Evolutionary conservation across 1,140 invertebrate species (phyloP), one percentile per base, ranked within the genome.

Genomic region (Danaus plexippus): DNA sequence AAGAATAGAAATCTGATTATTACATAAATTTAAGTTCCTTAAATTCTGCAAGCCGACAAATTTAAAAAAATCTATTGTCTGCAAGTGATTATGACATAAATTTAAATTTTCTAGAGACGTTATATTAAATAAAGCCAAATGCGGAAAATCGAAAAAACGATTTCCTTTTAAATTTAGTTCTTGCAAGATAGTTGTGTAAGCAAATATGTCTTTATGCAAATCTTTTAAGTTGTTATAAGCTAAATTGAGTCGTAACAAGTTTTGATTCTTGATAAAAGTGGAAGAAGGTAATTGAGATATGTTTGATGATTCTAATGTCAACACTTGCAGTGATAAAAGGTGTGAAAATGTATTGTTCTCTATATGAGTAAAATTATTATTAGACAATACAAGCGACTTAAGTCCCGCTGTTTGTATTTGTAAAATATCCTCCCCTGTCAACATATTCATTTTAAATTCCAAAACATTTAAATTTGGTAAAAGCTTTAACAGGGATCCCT

Each of bases 141-240:
- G 94, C 0, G 95, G 94, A 54, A 97, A 90, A 9, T 91, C 90
- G 15, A 88, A 82, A 32, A 97, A 91, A 22, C 87, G 82, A 77
- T 96, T 97, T 2, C 90, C 81, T 63, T 92, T 91, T 11, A 97
- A 68, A 66, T 90, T 91, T 11, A 97, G 72, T 69, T 95, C 94
- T 71, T 92, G 91, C 18, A 96, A 88, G 9, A 90, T 90, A n/a
- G 90, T 90, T 43, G 94, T 86, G 9, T 89, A 89, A 11, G 89
- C 88, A 71, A 95, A 94, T 4, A 93, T 87, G 45, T 90, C 90
- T 58, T 91, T 89, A 43, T 92, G 90, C 47, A 95, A 82, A 48
- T 90, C 88, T 54, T 85, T 88, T 4, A 95, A 65, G 9, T 85
- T 85, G 73, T 96, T 96, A 41, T 89, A 83, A 47, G 91, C 91